Conservation (phyloP, 2,113 vertebrate genomes). For the Varanus komodoensis region DNA sequence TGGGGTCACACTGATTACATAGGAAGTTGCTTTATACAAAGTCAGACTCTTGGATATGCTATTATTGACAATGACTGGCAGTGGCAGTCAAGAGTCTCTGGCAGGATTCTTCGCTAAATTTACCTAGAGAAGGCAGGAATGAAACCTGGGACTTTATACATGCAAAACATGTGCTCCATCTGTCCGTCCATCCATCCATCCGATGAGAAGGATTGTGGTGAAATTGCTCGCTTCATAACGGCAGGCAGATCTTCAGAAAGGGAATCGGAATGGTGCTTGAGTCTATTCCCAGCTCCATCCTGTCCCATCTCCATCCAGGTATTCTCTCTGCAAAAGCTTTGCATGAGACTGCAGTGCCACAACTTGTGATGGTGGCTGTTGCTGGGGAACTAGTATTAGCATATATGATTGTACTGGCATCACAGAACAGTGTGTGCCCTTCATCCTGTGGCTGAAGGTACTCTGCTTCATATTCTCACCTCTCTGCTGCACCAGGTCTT, state of each 20-base stretch:
- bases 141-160: no score
- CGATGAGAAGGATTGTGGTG: background rate
- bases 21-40: no score
- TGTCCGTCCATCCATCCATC: background rate
- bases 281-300: background rate
- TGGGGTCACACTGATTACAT: background rate
- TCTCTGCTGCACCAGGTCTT: background rate
- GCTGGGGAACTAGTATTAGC: background rate
- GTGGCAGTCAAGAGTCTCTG: no score
- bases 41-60: no score
- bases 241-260: background rate
- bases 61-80: no score
- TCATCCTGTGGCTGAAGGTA: background rate
- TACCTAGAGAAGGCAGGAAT: no score
- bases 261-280: background rate
- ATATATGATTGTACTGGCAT: background rate
- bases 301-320: background rate
- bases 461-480: background rate
- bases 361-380: background rate
- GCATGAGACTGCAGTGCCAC: background rate
- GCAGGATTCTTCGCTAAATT: no score
- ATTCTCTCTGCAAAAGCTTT: background rate
- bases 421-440: background rate
- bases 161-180: no score
- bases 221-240: background rate